These are phyloP conservation scores for Crossoptilon crossoptilon DNA, from an alignment of 2,797 vertebrate genomes.

Conservation along the genomic window DNA sequence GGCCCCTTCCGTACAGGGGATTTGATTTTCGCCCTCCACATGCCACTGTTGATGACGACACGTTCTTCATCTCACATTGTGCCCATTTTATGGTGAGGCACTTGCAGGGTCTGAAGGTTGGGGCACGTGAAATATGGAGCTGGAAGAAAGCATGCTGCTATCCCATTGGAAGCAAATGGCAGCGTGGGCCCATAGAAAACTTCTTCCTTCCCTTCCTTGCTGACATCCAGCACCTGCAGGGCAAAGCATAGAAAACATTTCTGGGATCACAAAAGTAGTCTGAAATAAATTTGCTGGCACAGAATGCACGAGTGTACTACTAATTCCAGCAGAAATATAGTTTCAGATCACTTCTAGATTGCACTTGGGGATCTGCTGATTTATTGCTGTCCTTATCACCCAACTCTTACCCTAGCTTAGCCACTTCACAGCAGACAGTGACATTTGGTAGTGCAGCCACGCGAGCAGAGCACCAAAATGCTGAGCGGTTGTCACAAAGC, in stretches of 20 bases:
- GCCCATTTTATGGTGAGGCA: conserved; percentile 96
- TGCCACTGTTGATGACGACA: not conserved
- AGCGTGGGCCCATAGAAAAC: conserved; percentile 96
- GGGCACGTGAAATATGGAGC: conserved; percentile 95
- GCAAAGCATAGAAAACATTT: not conserved
- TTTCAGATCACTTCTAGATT: not conserved
- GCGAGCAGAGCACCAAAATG: not conserved
- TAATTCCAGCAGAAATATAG: not conserved
- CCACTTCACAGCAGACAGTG: not conserved
- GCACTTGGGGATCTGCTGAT: not conserved
- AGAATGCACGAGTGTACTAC: not conserved
- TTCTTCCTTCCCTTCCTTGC: conserved; percentile 94
- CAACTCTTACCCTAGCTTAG: not conserved
- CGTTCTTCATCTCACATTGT: conserved; percentile 78
- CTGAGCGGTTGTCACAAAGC: not conserved
- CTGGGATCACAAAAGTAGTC: not conserved
- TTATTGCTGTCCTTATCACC: not conserved
- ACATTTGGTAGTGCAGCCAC: accelerated
- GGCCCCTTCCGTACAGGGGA: not conserved
- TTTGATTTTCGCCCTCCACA: not conserved
- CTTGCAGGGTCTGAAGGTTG: conserved; percentile 94
- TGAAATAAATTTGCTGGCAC: not conserved
- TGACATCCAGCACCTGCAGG: conserved; percentile 92
- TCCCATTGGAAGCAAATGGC: conserved; percentile 96
- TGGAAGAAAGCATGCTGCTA: conserved; percentile 94